These are phyloP conservation scores for Plecturocebus donacophilus DNA, from an alignment of 2,113 vertebrate genomes.

Conservation along the genomic window DNA sequence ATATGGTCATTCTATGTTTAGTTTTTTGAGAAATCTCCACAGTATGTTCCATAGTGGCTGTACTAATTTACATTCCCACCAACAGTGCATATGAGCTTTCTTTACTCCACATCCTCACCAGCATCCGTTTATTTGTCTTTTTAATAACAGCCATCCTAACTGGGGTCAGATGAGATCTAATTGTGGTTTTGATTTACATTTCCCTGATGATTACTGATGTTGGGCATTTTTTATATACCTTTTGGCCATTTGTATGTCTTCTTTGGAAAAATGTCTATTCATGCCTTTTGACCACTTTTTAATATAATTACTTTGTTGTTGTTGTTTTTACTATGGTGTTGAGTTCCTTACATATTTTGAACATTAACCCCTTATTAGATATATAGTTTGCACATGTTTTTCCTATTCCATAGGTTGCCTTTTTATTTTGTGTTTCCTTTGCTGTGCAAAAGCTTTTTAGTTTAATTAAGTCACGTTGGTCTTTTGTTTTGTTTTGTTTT, in stretches of 20 bases:
- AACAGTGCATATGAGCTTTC: background rate
- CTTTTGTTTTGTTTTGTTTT: background rate
- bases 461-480: background rate
- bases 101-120: background rate
- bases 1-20: background rate
- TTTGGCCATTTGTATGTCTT: background rate
- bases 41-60: background rate
- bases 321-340: background rate
- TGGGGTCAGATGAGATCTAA: background rate
- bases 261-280: background rate
- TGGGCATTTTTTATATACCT: background rate
- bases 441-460: background rate
- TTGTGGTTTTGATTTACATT: background rate
- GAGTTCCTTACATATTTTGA: background rate
- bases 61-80: background rate
- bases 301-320: background rate
- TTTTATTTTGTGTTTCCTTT: background rate
- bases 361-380: background rate
- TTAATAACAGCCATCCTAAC: background rate
- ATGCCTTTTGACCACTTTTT: background rate
- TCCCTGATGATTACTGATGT: background rate
- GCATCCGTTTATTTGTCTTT: background rate
- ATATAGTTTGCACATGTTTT: background rate
- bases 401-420: background rate
- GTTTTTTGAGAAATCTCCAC: background rate